Evolutionary conservation across 1,140 invertebrate species (phyloP).

Genomic region (Diorhabda sublineata): DNA sequence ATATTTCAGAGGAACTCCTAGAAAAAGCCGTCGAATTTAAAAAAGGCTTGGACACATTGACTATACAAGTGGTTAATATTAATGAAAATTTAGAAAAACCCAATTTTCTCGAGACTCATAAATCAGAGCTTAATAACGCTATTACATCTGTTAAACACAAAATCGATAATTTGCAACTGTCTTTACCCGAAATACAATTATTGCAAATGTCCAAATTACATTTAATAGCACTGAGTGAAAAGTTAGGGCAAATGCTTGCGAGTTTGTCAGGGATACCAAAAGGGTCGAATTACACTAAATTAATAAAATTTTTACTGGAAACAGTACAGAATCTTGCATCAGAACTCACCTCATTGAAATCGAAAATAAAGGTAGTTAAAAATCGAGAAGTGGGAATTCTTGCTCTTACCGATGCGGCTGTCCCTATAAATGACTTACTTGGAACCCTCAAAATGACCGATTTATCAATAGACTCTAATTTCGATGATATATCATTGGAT

Average conservation of each 20-base stretch:
- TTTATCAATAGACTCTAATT: not conserved
- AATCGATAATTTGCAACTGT: slow-evolving; percentile 11
- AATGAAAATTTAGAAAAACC: slow-evolving; percentile 21
- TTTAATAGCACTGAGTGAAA: slow-evolving; percentile 20
- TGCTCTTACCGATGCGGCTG: not conserved
- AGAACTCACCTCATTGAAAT: not conserved
- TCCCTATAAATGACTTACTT: not conserved
- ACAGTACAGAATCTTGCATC: not conserved
- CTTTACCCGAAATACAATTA: slow-evolving; percentile 7
- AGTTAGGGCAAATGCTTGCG: slow-evolving; percentile 19
- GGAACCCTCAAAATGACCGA: not conserved
- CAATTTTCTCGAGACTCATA: slow-evolving; percentile 16
- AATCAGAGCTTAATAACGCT: slow-evolving; percentile 24
- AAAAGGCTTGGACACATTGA: slow-evolving; percentile 23
- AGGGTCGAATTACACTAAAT: not conserved
- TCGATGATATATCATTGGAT: not conserved
- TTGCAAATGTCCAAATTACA: slow-evolving; percentile 11
- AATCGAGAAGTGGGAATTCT: not conserved
- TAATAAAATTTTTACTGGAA: not conserved
- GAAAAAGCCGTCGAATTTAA: slow-evolving; percentile 16
- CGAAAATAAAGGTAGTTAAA: not conserved
- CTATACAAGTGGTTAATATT: slow-evolving; percentile 16
- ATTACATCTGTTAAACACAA: slow-evolving; percentile 19
- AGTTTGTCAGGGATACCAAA: not conserved
- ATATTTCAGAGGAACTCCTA: slow-evolving; percentile 11